A percentile compares a stretch with the other conserved stretches of the same genome.
Conservation (phyloP, 2,888 invertebrate species). For the Megalurothrips usitatus region DNA sequence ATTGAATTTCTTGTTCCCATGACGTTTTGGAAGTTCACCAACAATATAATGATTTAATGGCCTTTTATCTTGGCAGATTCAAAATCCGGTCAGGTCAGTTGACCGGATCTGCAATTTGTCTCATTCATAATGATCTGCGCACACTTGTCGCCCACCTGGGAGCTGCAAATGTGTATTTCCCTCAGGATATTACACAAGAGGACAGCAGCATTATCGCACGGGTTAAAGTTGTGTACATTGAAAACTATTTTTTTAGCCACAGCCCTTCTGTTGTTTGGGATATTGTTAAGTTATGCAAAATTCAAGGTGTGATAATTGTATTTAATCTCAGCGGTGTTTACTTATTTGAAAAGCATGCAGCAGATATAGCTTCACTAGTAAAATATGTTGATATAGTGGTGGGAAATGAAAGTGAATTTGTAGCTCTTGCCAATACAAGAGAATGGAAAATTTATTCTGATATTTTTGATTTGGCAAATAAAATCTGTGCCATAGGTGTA, state of each 20-base stretch:
- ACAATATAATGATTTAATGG: not conserved
- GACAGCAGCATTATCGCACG: not conserved
- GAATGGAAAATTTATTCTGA: not conserved
- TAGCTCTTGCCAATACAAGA: not conserved
- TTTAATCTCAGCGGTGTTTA: not conserved
- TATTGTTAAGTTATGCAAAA: not conserved
- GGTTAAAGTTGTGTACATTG: slow-evolving; percentile 1
- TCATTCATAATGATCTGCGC: not conserved
- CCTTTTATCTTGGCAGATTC: not conserved
- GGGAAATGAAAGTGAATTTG: not conserved
- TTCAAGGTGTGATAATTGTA: not conserved
- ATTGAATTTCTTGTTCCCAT: not conserved
- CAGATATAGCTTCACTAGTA: not conserved
- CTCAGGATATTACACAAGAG: not conserved
- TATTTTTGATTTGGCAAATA: not conserved
- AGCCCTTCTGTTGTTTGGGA: not conserved
- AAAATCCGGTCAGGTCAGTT: not conserved
- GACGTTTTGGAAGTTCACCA: not conserved
- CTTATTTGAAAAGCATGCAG: not conserved
- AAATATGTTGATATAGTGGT: not conserved
- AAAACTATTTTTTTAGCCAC: not conserved
- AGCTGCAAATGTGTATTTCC: not conserved
- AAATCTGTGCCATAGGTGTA: not conserved
- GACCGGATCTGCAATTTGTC: not conserved
- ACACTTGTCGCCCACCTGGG: not conserved